phyloP scores from a whole-genome alignment of 64 coral and sea anemone genomes.

The Pachyseris speciosa region DNA sequence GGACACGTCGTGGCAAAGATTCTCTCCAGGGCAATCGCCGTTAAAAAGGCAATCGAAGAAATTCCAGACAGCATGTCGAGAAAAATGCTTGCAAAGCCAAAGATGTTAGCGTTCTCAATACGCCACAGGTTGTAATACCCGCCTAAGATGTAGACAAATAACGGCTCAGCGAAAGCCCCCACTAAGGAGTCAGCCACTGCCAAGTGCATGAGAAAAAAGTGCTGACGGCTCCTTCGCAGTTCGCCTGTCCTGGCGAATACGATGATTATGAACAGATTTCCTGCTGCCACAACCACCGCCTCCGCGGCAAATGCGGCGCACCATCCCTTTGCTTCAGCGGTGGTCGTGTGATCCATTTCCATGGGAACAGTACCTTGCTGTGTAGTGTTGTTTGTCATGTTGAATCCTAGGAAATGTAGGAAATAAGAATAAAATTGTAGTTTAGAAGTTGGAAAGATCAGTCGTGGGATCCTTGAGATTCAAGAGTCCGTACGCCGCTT shows the following conservation, averaged over 20 bases:
- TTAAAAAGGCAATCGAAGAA: conserved; percentile 21
- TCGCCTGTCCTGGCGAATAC: conserved; percentile 7
- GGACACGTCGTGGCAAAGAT: neutral
- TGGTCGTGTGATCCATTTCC: neutral
- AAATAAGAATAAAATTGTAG: neutral
- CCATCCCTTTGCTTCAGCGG: neutral
- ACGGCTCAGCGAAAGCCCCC: conserved; percentile 2
- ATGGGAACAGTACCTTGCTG: neutral
- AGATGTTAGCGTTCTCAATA: neutral
- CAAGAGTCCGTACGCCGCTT: too few species aligned
- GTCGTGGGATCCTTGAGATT: too few species aligned
- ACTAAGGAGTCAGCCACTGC: conserved; percentile 1
- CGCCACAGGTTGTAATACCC: conserved; percentile 14
- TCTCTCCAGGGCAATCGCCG: conserved; percentile 21
- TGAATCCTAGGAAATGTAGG: neutral
- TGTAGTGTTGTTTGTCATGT: neutral
- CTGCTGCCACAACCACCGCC: conserved; percentile 4
- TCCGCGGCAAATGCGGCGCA: conserved; percentile 10
- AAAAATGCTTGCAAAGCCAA: neutral
- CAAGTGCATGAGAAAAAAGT: conserved; percentile 28
- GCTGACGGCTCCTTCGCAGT: neutral
- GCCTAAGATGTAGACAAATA: conserved; percentile 30
- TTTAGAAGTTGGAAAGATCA: too few species aligned
- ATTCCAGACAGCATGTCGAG: conserved; percentile 42
- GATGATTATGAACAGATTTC: conserved; percentile 30